Evolutionary conservation across 23 tunicate genomes (phyloP), one percentile per base, ranked within the genome.

Genomic region (Styela clava): DNA sequence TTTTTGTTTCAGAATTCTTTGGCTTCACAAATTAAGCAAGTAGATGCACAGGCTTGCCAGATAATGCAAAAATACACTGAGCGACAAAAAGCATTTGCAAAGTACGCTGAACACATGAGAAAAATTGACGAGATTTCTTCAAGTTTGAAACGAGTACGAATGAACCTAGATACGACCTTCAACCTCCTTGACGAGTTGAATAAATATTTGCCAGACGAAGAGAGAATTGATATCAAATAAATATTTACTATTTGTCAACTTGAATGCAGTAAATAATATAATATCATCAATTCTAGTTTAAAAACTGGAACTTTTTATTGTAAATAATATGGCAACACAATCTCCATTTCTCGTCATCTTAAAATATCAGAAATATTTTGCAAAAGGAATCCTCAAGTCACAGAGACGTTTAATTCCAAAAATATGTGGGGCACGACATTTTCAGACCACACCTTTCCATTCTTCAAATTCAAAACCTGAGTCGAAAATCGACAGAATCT

Each of bases 121-220:
- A 85, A 93, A 81, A 69, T 93, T 62, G 89, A 88, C 30, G 89
- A 93, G 22, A 85, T 93, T 23, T 93, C 98, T 3, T 30, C 83
- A 23, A 74, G 78, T 20, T 76, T 93, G 51, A 74, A 90, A 52
- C 79, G 88, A 22, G 52, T 93, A 74, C 90, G 82, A 51, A 74
- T 73, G 65, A 79, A 81, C 61, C 35, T 93, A 26, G 85, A 84
- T 61, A 74, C 79, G 63, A 68, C 94, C 61, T 62, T 88, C 16
- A 23, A 62, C 24, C 31, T 88, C 24, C 86, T 83, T n/a, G 79
- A 88, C 74, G 89, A 87, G 23, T 69, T 93, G 56, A 93, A 93
- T 70, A 79, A 69, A 63, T 61, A 36, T 22, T 61, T 93, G 28
- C 93, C 93, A 36, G 87, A 81, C 68, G 82, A 84, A 26, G 76